Evolutionary conservation across 2,797 vertebrate genomes (phyloP).

Genomic region (Lates japonicus): DNA sequence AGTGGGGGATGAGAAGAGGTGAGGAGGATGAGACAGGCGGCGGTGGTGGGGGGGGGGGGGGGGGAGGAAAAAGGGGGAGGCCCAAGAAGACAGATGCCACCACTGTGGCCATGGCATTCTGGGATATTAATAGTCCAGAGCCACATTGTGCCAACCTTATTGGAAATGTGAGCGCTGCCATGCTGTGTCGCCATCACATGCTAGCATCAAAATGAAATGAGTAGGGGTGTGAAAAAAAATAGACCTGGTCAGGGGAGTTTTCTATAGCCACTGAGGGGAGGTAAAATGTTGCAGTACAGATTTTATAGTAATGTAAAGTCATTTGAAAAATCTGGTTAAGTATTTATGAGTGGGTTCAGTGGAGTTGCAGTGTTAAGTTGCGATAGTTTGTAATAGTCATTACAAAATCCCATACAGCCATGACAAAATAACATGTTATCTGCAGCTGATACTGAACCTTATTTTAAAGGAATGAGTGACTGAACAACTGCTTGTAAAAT

Average conservation of each 20-base stretch:
- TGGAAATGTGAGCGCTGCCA: slow-evolving; percentile 72
- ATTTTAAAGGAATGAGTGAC: slow-evolving; percentile 1
- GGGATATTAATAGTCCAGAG: slow-evolving; percentile 85
- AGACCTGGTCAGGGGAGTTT: slow-evolving; percentile 48
- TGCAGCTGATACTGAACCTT: background rate
- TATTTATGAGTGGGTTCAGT: slow-evolving; percentile 17
- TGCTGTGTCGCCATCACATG: slow-evolving; percentile 75
- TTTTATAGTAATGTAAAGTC: slow-evolving; percentile 27
- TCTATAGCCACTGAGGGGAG: slow-evolving; percentile 38
- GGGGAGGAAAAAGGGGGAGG: slow-evolving; percentile 46
- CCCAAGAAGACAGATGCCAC: slow-evolving; percentile 84
- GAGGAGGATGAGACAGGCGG: slow-evolving; percentile 55
- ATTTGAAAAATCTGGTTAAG: slow-evolving; percentile 18
- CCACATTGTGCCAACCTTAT: slow-evolving; percentile 81
- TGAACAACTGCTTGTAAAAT: slow-evolving; percentile 21
- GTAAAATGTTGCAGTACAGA: slow-evolving; percentile 13
- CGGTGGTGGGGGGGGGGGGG: background rate
- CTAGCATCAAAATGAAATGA: slow-evolving; percentile 83
- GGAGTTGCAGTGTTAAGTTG: background rate
- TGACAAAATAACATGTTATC: background rate
- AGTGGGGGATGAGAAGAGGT: slow-evolving; percentile 37
- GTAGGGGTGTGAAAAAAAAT: slow-evolving; percentile 72
- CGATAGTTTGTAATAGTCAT: background rate
- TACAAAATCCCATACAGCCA: background rate
- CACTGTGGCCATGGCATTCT: slow-evolving; percentile 80